phyloP scores from a whole-genome alignment of 2,113 vertebrate species.

The Cairina moschata region DNA sequence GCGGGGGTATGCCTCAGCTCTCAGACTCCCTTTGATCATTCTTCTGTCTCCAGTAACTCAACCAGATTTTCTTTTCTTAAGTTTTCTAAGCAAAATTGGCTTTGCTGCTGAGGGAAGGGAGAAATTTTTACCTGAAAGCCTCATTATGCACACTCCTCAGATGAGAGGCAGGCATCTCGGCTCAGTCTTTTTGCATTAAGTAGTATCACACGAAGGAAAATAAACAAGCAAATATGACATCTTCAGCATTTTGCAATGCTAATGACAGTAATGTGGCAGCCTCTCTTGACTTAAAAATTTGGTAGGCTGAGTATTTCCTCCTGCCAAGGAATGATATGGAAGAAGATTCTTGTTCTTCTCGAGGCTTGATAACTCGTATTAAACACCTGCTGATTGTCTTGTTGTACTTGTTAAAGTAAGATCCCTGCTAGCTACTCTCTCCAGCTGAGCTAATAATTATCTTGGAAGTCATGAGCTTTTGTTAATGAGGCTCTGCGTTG shows the following conservation, averaged over 20 bases:
- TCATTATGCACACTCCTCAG: background rate
- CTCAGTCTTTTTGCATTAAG: background rate
- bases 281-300: background rate
- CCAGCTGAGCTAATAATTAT: constrained; percentile 48
- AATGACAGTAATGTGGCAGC: background rate
- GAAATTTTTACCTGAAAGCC: constrained; percentile 8
- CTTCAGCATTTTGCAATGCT: constrained; percentile 11
- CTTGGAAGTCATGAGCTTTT: constrained; percentile 31
- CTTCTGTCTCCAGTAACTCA: constrained; percentile 32
- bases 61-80: constrained; percentile 7
- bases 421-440: background rate
- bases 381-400: constrained; percentile 43
- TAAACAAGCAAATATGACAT: background rate
- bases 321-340: background rate
- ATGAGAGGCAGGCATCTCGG: background rate
- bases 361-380: background rate
- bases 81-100: constrained; percentile 36
- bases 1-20: constrained; percentile 42
- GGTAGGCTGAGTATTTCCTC: background rate
- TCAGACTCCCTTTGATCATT: constrained; percentile 44
- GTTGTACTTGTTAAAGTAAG: constrained; percentile 11
- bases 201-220: background rate
- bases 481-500: constrained; percentile 9
- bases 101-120: background rate
- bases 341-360: background rate